These are phyloP conservation scores for Catostylus mosaicus DNA, from an alignment of 30 jellyfish, hydroid and myxozoan genomes.

Conservation along the genomic window DNA sequence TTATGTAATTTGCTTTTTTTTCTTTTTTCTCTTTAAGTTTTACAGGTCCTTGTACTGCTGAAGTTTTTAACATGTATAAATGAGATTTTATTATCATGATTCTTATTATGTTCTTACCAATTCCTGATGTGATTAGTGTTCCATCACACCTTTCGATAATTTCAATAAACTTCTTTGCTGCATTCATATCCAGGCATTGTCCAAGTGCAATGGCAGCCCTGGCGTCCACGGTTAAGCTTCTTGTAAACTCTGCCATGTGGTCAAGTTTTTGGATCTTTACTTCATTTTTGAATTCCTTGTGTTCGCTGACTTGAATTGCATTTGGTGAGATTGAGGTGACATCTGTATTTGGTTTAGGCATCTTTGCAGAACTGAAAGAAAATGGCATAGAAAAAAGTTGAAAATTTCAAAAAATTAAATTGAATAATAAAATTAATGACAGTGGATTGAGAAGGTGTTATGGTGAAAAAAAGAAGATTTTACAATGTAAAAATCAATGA, in stretches of 20 bases:
- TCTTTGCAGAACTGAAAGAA: not conserved
- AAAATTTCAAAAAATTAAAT: no score
- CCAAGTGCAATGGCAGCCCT: constrained; percentile 90
- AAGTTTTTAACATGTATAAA: no score
- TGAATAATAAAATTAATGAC: no score
- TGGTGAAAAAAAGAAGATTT: no score
- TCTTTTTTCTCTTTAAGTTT: no score
- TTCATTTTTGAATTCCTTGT: constrained; percentile 45
- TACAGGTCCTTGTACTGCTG: no score
- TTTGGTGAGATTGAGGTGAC: constrained; percentile 42
- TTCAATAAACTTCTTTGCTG: constrained; percentile 74
- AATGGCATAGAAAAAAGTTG: no score
- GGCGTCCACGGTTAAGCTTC: constrained; percentile 78
- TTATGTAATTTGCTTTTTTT: no score
- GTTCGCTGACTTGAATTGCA: constrained; percentile 64
- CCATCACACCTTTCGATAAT: constrained; percentile 87
- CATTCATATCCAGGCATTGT: constrained; percentile 57
- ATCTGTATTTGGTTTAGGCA: constrained; percentile 76
- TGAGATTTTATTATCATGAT: no score
- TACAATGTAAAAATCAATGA: no score
- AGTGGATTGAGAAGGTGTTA: no score
- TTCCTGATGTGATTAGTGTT: constrained; percentile 85
- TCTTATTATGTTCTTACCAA: constrained; percentile 56
- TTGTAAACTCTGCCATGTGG: constrained; percentile 77
- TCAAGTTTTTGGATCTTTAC: constrained; percentile 46